Evolutionary conservation across 92 coral and sea anemone genomes (phyloP), one percentile per base, ranked within the genome.

Genomic region (Porites evermanni): DNA sequence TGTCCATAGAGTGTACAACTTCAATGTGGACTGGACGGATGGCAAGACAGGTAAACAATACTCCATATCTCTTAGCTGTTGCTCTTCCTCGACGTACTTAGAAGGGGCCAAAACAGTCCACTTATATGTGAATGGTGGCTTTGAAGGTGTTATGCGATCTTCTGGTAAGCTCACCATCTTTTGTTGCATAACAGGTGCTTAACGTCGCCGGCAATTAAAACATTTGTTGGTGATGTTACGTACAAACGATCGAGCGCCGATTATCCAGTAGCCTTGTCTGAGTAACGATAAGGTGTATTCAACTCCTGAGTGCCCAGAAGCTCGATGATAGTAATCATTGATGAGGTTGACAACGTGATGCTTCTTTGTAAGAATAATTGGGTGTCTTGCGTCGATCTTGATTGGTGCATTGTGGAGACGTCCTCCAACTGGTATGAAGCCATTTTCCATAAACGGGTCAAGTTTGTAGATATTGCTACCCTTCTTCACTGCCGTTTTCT

Each of bases 21-120:
- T 91, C 92, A 1, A 88, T 84, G 56, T 91, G 94, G 44, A 91
- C 80, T 12, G 92, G 84, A 11, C 89, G 79, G 21, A 84, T 56
- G 17, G 80, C 68, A n/a, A 91, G 75, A 50, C 92, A 91, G 0
- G 94, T 91, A 24, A 91, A 91, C 16, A 88, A 14, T n/a, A 82
- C 83, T 3, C 94, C 86, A 56, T 90, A 90, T 11, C 88, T 70
- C 56, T 91, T 87, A 71, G 74, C 89, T 18, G 64, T 70, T 60
- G 65, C 44, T 78, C 94, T 50, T 7, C 88, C 85, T 1, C 85
- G 86, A 13, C 73, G 79, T 0, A 83, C 91, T 1, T 12, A 26
- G 26, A 87, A 91, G 16, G 91, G 94, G 5, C 91, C 94, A 29
- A 83, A 91, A 74, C 74, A 86, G 66, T 90, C 91, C 1, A 90